These are phyloP conservation scores for Lytechinus variegatus DNA, from an alignment of 35 echinoderm and acorn worm genomes.

Conservation along the genomic window DNA sequence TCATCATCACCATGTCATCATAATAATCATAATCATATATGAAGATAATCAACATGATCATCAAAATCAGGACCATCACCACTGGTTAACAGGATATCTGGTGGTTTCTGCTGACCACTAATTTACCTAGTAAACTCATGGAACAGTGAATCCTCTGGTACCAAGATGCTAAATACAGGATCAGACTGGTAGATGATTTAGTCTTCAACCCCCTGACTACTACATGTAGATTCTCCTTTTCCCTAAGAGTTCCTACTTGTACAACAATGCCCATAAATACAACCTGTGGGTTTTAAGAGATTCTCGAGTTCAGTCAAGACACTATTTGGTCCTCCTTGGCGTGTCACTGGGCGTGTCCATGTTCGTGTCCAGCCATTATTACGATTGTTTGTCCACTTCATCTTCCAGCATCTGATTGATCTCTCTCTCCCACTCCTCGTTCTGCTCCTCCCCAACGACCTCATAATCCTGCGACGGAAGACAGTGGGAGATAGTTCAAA, in stretches of 20 bases:
- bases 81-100: too few relatives aligned
- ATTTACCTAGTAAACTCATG: too few relatives aligned
- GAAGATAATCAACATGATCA: too few relatives aligned
- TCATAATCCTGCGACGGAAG: conserved; percentile 72
- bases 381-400: conserved; percentile 57
- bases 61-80: too few relatives aligned
- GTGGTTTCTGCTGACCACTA: too few relatives aligned
- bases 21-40: too few relatives aligned
- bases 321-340: neutral
- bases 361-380: neutral
- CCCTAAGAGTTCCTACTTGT: neutral
- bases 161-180: too few relatives aligned
- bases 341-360: neutral
- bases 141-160: too few relatives aligned
- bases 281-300: neutral
- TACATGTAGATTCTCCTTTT: neutral
- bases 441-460: conserved; percentile 76
- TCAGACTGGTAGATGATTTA: too few relatives aligned
- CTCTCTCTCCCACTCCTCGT: conserved; percentile 93
- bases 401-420: conserved; percentile 91
- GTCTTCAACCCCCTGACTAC: neutral
- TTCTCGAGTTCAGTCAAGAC: neutral
- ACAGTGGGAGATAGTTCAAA: neutral
- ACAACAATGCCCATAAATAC: neutral
- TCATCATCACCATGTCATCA: too few relatives aligned